Percentiles rank a stretch among this genome's conserved stretches.
Conservation (phyloP, 2,797 vertebrate genomes). For the Poeciliopsis gracilis region DNA sequence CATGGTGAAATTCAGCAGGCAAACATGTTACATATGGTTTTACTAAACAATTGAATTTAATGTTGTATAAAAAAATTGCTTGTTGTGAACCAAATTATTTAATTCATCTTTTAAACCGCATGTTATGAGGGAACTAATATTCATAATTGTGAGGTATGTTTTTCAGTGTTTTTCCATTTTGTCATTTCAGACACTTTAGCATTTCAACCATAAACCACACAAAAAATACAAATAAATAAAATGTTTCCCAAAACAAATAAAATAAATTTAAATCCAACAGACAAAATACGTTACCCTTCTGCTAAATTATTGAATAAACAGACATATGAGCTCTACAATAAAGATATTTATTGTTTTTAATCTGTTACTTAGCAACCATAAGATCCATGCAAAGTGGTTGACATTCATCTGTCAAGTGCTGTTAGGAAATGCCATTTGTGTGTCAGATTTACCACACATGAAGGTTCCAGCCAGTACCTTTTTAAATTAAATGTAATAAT, state of each 20-base stretch:
- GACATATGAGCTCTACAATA: background rate
- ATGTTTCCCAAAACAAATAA: background rate
- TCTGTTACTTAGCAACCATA: background rate
- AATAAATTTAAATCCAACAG: background rate
- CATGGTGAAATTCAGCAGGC: slow-evolving; percentile 1
- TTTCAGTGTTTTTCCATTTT: background rate
- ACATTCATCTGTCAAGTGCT: background rate
- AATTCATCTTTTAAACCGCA: background rate
- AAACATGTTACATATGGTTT: background rate
- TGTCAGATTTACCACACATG: background rate
- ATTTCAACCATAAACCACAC: background rate
- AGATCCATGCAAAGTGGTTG: background rate
- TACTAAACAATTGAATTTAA: background rate
- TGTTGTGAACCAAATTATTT: background rate
- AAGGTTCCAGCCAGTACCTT: background rate
- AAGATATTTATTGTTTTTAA: background rate
- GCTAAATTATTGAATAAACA: background rate
- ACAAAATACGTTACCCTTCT: background rate
- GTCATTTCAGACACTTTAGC: background rate
- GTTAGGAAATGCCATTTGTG: background rate
- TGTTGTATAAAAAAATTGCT: background rate
- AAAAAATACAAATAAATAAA: background rate
- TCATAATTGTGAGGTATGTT: background rate
- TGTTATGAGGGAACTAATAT: background rate
- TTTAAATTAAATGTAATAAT: background rate